phyloP scores from a whole-genome alignment of 2,888 invertebrate species.

The Atethmia centrago region DNA sequence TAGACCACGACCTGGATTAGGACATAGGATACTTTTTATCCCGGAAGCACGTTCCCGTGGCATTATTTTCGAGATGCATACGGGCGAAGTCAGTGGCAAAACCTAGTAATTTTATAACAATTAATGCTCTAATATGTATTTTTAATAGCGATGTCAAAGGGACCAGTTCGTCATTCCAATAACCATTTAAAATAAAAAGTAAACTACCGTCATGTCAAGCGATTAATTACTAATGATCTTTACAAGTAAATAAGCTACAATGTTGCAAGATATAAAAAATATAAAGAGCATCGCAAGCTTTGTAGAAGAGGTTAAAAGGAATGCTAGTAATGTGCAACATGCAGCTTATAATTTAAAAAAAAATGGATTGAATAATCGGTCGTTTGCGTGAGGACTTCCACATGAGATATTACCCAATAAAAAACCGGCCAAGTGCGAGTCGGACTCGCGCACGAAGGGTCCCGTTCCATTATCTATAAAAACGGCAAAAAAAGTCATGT shows the following conservation, averaged over 20 bases:
- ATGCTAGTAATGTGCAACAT: neutral
- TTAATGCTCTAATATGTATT: conserved; percentile 1
- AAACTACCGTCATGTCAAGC: neutral
- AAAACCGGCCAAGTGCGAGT: too few species aligned
- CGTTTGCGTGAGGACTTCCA: neutral
- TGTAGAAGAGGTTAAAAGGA: neutral
- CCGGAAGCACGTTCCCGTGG: too few species aligned
- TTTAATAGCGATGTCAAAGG: conserved; percentile 13
- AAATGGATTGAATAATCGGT: neutral
- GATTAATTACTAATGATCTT: conserved; percentile 45
- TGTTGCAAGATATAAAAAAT: conserved; percentile 38
- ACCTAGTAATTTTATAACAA: conserved; percentile 9
- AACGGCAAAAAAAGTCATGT: too few species aligned
- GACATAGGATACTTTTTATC: too few species aligned
- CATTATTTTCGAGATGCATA: too few species aligned
- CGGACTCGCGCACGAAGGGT: too few species aligned
- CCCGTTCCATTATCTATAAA: too few species aligned
- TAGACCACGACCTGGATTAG: too few species aligned
- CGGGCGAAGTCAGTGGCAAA: too few species aligned
- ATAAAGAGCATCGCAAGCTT: conserved; percentile 21
- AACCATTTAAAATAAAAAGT: conserved; percentile 27
- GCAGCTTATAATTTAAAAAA: neutral
- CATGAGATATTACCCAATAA: neutral
- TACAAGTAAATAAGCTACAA: conserved; percentile 33
- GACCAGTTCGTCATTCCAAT: neutral